These are phyloP conservation scores for Ceratoteleas bidentatus DNA, from an alignment of 1,140 invertebrate genomes.

Conservation along the genomic window DNA sequence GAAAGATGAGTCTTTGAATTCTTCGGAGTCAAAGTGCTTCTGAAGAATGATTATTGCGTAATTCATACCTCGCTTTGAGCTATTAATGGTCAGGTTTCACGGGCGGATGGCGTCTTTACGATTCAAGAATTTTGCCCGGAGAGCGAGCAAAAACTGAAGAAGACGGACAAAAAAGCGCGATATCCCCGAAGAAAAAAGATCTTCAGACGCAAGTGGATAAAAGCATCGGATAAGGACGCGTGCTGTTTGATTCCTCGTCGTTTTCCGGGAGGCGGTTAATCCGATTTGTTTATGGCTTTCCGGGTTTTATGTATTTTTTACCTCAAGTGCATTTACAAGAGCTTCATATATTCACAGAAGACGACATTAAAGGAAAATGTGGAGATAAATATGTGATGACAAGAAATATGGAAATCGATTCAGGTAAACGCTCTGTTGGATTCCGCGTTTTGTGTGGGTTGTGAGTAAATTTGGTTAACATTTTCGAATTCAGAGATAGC, in stretches of 20 bases:
- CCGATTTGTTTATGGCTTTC: background rate
- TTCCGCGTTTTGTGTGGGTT: background rate
- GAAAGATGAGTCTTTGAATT: constrained; percentile 4
- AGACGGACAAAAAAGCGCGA: constrained; percentile 5
- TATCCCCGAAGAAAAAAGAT: constrained; percentile 13
- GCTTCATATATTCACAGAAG: background rate
- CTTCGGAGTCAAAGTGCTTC: constrained; percentile 12
- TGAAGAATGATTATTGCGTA: constrained; percentile 45
- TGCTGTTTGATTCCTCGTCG: background rate
- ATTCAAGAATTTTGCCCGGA: constrained; percentile 33
- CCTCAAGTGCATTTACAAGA: background rate
- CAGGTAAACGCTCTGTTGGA: background rate
- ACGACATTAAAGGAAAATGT: background rate
- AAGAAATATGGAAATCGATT: background rate
- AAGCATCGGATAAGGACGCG: constrained; percentile 8
- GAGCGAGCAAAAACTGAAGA: constrained; percentile 16
- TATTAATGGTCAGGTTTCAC: constrained; percentile 32
- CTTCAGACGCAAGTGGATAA: constrained; percentile 5
- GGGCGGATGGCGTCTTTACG: constrained; percentile 23
- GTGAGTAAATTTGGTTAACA: background rate
- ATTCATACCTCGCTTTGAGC: constrained; percentile 31
- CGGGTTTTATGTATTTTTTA: background rate
- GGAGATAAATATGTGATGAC: background rate
- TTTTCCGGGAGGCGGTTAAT: background rate
- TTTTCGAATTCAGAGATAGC: background rate